Conservation (phyloP, 2,113 vertebrate species). For the Forbesichthys papilliferus region DNA sequence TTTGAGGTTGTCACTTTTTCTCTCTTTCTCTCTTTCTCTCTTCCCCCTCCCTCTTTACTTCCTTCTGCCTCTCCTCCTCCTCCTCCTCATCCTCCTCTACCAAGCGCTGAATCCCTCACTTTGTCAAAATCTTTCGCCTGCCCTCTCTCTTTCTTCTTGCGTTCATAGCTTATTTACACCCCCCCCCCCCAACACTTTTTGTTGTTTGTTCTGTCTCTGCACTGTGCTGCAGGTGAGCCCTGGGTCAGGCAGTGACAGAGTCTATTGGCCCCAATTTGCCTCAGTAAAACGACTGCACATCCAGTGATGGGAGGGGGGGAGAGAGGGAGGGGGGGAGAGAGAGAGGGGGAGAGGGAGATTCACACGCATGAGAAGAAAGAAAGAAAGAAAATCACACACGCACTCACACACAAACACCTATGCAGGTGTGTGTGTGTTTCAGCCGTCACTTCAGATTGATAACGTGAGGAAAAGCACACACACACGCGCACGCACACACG, state of each 20-base stretch:
- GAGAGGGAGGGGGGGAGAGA: slow-evolving; percentile 42
- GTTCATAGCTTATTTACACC: not conserved
- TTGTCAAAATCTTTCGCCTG: slow-evolving; percentile 7
- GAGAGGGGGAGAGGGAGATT: not conserved
- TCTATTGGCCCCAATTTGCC: slow-evolving; percentile 71
- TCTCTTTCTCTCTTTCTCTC: slow-evolving; percentile 38
- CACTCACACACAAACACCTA: not conserved
- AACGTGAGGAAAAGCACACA: not conserved
- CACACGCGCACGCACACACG: not conserved
- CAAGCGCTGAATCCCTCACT: slow-evolving; percentile 10
- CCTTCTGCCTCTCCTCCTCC: slow-evolving; percentile 23
- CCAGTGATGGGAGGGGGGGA: slow-evolving; percentile 40
- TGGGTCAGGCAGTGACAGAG: slow-evolving; percentile 62
- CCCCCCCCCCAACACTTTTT: slow-evolving; percentile 24
- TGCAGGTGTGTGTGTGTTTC: too few relatives aligned
- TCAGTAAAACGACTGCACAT: slow-evolving; percentile 57
- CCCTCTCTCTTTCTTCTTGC: slow-evolving; percentile 4
- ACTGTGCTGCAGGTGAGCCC: slow-evolving; percentile 41
- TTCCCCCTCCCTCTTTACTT: slow-evolving; percentile 41
- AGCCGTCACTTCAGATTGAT: too few relatives aligned
- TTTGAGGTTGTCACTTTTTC: slow-evolving; percentile 75
- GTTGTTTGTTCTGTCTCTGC: slow-evolving; percentile 32
- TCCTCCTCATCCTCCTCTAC: not conserved
- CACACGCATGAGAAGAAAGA: slow-evolving; percentile 7
- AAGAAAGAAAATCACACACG: not conserved